These are phyloP conservation scores for Myrmecophaga tridactyla DNA, from an alignment of 2,113 vertebrate genomes.

Conservation along the genomic window DNA sequence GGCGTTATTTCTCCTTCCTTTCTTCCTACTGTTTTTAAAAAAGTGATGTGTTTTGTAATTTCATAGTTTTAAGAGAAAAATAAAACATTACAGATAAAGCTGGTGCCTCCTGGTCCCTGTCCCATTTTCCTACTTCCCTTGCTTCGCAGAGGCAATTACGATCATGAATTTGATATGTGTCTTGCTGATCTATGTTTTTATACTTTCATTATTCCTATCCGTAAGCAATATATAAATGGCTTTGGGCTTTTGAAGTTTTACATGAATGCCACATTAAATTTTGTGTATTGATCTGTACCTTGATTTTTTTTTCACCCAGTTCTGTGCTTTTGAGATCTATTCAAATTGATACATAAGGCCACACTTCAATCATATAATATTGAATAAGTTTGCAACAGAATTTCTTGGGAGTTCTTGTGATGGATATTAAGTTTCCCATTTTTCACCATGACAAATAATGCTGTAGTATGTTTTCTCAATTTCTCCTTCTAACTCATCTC, in stretches of 20 bases:
- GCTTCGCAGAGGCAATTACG: neutral
- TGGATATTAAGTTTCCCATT: neutral
- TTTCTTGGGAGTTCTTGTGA: neutral
- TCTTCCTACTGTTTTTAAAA: neutral
- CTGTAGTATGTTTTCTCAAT: neutral
- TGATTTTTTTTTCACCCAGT: neutral
- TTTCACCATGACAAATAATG: neutral
- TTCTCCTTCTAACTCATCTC: neutral
- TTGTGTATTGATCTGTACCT: neutral
- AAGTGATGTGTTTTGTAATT: neutral
- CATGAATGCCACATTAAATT: neutral
- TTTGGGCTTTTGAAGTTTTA: neutral
- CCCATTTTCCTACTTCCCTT: neutral
- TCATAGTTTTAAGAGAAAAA: conserved; percentile 10
- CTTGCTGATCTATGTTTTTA: neutral
- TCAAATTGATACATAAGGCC: neutral
- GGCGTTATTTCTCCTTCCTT: neutral
- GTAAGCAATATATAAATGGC: neutral
- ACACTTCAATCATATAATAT: neutral
- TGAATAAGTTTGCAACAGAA: neutral
- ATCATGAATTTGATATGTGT: neutral
- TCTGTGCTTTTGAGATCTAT: neutral
- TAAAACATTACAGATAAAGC: neutral
- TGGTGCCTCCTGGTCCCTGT: neutral
- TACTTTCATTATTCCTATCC: neutral